phyloP scores from a whole-genome alignment of 2,113 vertebrate genomes.

The Gymnobelideus leadbeateri region DNA sequence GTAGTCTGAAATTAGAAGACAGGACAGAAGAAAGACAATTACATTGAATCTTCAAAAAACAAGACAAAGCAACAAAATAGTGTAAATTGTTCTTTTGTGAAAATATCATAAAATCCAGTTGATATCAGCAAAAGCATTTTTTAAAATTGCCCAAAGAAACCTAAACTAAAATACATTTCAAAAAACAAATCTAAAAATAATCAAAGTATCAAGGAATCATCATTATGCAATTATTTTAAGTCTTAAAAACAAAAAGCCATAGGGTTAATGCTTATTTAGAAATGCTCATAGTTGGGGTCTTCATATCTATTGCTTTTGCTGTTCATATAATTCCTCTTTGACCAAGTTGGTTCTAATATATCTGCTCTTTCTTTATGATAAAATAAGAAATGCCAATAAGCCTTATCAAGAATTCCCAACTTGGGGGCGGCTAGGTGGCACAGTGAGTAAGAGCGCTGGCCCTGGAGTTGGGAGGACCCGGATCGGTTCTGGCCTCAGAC shows the following conservation, averaged over 20 bases:
- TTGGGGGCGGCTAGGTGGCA: too few relatives aligned
- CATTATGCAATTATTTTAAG: background rate
- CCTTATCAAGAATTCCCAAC: background rate
- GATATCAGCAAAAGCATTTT: background rate
- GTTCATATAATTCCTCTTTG: background rate
- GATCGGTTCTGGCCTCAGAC: too few relatives aligned
- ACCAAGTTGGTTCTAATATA: background rate
- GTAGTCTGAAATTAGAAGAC: conserved; percentile 85
- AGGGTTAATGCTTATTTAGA: background rate
- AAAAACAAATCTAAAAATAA: background rate
- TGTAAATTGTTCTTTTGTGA: background rate
- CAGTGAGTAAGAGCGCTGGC: too few relatives aligned
- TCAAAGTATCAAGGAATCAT: background rate
- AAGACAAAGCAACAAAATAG: background rate
- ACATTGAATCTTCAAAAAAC: conserved; percentile 7
- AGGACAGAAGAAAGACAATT: background rate
- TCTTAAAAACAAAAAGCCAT: background rate
- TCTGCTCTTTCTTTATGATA: background rate
- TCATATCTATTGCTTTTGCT: background rate
- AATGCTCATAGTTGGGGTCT: background rate
- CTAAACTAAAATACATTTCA: background rate
- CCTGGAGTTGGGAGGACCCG: too few relatives aligned
- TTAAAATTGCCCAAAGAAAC: background rate
- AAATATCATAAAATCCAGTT: background rate
- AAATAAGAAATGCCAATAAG: background rate